Conservation (phyloP, 2,888 invertebrate genomes). For the Tortricodes alternella region DNA sequence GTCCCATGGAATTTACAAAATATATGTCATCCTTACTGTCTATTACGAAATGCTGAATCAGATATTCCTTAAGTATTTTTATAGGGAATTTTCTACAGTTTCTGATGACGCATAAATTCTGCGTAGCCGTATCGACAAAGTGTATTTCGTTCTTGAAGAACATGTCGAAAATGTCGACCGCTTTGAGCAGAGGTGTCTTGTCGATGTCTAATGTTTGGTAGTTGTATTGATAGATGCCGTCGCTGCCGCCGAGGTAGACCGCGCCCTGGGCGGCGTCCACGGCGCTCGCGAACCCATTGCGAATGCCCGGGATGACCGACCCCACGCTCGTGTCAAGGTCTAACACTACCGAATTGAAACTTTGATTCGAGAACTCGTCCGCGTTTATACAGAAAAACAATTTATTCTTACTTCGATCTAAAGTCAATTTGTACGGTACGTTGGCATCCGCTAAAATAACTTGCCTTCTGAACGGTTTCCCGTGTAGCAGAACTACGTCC, state of each 20-base stretch:
- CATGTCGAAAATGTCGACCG: slow-evolving; percentile 61
- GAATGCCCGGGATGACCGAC: slow-evolving; percentile 53
- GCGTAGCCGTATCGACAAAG: slow-evolving; percentile 56
- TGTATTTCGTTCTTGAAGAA: slow-evolving; percentile 52
- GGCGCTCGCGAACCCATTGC: slow-evolving; percentile 63
- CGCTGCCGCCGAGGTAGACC: slow-evolving; percentile 60
- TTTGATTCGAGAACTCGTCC: slow-evolving; percentile 62
- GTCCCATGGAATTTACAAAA: slow-evolving; percentile 51
- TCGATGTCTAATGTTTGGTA: slow-evolving; percentile 45
- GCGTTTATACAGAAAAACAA: slow-evolving; percentile 64
- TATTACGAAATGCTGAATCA: slow-evolving; percentile 56
- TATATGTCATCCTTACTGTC: slow-evolving; percentile 48
- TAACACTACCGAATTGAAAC: slow-evolving; percentile 58
- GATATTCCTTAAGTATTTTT: slow-evolving; percentile 43
- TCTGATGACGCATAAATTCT: slow-evolving; percentile 47
- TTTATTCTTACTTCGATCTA: slow-evolving; percentile 50
- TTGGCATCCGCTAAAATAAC: slow-evolving; percentile 60
- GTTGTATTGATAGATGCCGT: slow-evolving; percentile 61
- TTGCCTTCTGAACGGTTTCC: slow-evolving; percentile 43
- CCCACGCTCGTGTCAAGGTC: slow-evolving; percentile 48
- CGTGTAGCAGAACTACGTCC: slow-evolving; percentile 34
- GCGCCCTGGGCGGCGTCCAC: slow-evolving; percentile 51
- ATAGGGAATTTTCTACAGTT: slow-evolving; percentile 40
- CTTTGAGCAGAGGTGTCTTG: slow-evolving; percentile 45
- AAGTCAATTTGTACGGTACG: slow-evolving; percentile 57